phyloP scores from a whole-genome alignment of 2,113 vertebrate genomes.

The Pangasianodon hypophthalmus region DNA sequence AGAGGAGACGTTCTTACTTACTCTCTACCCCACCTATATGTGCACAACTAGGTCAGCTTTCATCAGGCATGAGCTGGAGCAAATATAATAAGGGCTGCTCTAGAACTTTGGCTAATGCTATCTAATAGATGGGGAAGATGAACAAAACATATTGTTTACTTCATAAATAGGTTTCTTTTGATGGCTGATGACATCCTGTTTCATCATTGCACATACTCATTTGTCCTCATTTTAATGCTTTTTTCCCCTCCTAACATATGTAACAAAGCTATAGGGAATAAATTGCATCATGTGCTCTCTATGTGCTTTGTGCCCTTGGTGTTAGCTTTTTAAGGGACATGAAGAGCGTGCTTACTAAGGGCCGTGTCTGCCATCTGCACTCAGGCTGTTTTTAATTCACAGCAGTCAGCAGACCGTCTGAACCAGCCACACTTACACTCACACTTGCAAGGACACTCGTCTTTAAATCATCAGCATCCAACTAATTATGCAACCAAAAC shows the following conservation, averaged over 20 bases:
- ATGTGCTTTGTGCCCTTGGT: background rate
- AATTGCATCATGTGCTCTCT: background rate
- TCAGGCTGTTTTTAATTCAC: constrained; percentile 23
- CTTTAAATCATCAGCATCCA: background rate
- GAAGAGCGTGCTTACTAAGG: background rate
- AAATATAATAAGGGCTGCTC: background rate
- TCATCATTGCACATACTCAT: background rate
- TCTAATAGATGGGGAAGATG: background rate
- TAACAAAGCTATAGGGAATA: background rate
- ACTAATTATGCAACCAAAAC: background rate
- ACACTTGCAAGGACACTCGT: background rate
- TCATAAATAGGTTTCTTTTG: constrained; percentile 1
- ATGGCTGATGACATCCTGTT: background rate
- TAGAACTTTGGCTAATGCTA: background rate
- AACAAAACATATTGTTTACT: background rate
- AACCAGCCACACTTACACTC: background rate
- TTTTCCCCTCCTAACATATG: background rate
- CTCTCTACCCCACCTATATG: constrained; percentile 43
- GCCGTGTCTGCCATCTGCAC: background rate
- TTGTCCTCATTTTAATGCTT: constrained; percentile 38
- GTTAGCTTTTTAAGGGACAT: background rate
- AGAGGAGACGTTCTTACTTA: constrained; percentile 61
- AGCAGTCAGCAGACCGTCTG: constrained; percentile 6
- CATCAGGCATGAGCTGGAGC: background rate
- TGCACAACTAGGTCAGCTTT: constrained; percentile 61